Conservation (phyloP, 1,140 invertebrate genomes). For the Ganaspis sp. region DNA sequence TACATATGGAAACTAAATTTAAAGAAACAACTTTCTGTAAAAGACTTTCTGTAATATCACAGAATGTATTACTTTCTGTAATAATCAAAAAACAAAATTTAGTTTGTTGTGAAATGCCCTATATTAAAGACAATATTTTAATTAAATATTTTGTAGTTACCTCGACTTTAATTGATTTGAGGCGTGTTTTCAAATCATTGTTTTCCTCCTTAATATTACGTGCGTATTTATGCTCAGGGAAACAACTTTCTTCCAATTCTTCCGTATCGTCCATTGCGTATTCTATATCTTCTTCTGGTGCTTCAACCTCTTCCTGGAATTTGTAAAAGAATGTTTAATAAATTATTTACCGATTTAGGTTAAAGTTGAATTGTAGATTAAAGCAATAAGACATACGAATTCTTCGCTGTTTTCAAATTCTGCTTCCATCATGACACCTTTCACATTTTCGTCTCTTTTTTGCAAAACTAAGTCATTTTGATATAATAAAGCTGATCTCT, state of each 20-base stretch:
- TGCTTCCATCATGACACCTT: neutral
- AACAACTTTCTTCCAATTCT: neutral
- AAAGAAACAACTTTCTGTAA: too few species aligned
- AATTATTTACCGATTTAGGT: neutral
- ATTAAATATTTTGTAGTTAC: neutral
- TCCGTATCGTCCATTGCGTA: constrained; percentile 13
- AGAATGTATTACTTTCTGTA: too few species aligned
- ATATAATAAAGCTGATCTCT: constrained; percentile 73
- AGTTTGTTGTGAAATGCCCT: too few species aligned
- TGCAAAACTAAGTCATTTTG: too few species aligned
- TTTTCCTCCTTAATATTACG: neutral
- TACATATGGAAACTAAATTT: too few species aligned
- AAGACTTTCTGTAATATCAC: too few species aligned
- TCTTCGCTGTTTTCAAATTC: constrained; percentile 31
- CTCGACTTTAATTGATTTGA: neutral
- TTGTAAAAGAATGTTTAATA: neutral
- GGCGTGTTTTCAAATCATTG: neutral
- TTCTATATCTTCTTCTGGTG: constrained; percentile 55
- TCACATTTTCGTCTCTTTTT: constrained; percentile 12
- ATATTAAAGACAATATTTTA: neutral
- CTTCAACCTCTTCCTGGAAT: constrained; percentile 50
- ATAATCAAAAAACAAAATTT: too few species aligned
- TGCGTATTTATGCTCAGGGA: neutral
- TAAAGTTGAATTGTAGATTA: too few species aligned
- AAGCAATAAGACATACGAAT: constrained; percentile 42